phyloP scores from a whole-genome alignment of 2,113 vertebrate species.

The Paracyprichromis sp. region DNA sequence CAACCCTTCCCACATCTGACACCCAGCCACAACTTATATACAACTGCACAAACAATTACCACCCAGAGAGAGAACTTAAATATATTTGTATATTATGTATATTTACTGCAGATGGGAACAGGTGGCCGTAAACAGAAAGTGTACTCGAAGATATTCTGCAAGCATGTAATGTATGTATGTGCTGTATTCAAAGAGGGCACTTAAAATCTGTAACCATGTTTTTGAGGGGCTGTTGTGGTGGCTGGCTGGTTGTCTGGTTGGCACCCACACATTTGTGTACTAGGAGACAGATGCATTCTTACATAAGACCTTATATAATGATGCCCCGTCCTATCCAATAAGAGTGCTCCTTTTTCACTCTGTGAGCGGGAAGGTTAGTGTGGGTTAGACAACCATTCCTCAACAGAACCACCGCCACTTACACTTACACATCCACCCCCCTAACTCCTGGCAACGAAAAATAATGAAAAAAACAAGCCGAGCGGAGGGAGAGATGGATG shows the following conservation, averaged over 20 bases:
- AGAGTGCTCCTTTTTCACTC: conserved; percentile 45
- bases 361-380: conserved; percentile 16
- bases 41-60: neutral
- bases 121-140: conserved; percentile 34
- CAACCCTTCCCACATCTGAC: conserved; percentile 45
- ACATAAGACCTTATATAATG: conserved; percentile 72
- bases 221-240: conserved; percentile 44
- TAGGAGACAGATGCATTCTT: conserved; percentile 73
- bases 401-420: neutral
- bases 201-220: conserved; percentile 37
- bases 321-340: conserved; percentile 50
- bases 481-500: neutral
- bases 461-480: conserved; percentile 11
- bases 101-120: conserved; percentile 37
- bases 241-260: conserved; percentile 51
- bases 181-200: neutral
- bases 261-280: conserved; percentile 63
- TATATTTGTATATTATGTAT: neutral
- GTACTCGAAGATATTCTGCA: conserved; percentile 3
- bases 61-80: neutral
- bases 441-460: conserved; percentile 6
- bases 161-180: conserved; percentile 24
- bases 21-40: conserved; percentile 22
- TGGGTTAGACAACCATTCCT: conserved; percentile 34
- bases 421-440: neutral